Percentiles rank a stretch among this genome's conserved stretches.
Evolutionary conservation across 2,888 invertebrate species (phyloP).

Genomic region (Drosophila stalkeri): DNA sequence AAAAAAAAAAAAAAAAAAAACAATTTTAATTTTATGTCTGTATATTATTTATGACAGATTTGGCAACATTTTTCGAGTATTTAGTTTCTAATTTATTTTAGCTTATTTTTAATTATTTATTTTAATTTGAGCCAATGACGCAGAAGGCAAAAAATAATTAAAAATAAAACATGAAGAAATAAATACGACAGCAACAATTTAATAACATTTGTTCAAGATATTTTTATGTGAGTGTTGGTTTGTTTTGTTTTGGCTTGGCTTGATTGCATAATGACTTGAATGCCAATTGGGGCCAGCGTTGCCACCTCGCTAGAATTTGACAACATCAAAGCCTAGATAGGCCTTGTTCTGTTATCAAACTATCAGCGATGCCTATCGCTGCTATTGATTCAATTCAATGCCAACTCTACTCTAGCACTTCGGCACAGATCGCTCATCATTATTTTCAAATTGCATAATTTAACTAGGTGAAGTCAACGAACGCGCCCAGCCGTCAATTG

Average conservation of each 20-base stretch:
- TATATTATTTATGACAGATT: neutral
- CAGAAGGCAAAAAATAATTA: neutral
- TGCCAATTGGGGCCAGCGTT: neutral
- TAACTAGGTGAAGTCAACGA: conserved; percentile 35
- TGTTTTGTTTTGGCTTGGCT: neutral
- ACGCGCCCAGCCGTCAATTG: conserved; percentile 17
- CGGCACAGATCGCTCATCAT: neutral
- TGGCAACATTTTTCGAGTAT: neutral
- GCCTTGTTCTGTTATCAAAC: conserved; percentile 2
- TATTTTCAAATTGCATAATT: conserved; percentile 8
- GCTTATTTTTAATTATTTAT: neutral
- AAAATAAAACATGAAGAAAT: neutral
- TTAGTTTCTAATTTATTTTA: neutral
- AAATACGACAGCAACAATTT: neutral
- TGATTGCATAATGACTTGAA: conserved; percentile 5
- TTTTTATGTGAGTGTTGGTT: neutral
- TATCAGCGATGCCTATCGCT: neutral
- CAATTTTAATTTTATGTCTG: neutral
- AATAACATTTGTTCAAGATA: neutral
- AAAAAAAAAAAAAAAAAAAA: too few species aligned
- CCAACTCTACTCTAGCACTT: neutral
- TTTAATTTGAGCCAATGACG: conserved; percentile 4
- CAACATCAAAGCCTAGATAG: neutral
- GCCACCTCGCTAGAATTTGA: neutral
- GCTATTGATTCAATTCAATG: conserved; percentile 7